A percentile compares a stretch with the other conserved stretches of the same genome.
phyloP scores from a whole-genome alignment of 2,888 invertebrate genomes.

The Chorisops tibialis region DNA sequence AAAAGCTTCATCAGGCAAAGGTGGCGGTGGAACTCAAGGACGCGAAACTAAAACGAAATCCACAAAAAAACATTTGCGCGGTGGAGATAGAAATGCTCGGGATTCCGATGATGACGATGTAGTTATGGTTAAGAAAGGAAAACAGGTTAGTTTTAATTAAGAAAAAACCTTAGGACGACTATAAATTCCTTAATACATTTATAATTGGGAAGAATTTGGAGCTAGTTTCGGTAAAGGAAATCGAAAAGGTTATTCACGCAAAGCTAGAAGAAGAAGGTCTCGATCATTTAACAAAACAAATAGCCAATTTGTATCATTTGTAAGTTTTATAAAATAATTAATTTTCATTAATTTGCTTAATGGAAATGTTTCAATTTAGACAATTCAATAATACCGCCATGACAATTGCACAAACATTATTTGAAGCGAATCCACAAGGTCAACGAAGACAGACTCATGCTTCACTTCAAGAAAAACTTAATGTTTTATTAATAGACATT shows the following conservation, averaged over 20 bases:
- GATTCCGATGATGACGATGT: slow-evolving; percentile 69
- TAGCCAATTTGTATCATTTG: slow-evolving; percentile 69
- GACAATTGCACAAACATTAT: slow-evolving; percentile 67
- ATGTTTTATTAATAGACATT: slow-evolving; percentile 69
- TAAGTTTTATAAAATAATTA: slow-evolving; percentile 41
- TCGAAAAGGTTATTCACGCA: slow-evolving; percentile 62
- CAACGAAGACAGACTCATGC: slow-evolving; percentile 75
- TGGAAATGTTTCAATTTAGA: slow-evolving; percentile 45
- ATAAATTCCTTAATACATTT: too few relatives aligned
- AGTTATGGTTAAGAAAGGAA: slow-evolving; percentile 53
- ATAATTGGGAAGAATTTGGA: slow-evolving; percentile 54
- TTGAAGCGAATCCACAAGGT: slow-evolving; percentile 69
- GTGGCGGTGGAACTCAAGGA: slow-evolving; percentile 89
- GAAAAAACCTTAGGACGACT: not conserved
- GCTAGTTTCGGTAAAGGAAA: slow-evolving; percentile 64
- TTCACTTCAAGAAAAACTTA: slow-evolving; percentile 78
- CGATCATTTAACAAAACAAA: slow-evolving; percentile 65
- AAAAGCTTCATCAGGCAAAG: slow-evolving; percentile 82
- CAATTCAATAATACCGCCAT: slow-evolving; percentile 65
- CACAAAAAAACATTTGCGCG: slow-evolving; percentile 73
- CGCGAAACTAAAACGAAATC: slow-evolving; percentile 94
- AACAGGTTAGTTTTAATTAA: slow-evolving; percentile 26
- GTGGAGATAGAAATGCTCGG: slow-evolving; percentile 55
- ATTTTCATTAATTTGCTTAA: too few relatives aligned
- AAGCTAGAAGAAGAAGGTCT: slow-evolving; percentile 68